Base-by-base conservation (phyloP, 2,797 vertebrate genomes). In the Remorina albescens region DNA sequence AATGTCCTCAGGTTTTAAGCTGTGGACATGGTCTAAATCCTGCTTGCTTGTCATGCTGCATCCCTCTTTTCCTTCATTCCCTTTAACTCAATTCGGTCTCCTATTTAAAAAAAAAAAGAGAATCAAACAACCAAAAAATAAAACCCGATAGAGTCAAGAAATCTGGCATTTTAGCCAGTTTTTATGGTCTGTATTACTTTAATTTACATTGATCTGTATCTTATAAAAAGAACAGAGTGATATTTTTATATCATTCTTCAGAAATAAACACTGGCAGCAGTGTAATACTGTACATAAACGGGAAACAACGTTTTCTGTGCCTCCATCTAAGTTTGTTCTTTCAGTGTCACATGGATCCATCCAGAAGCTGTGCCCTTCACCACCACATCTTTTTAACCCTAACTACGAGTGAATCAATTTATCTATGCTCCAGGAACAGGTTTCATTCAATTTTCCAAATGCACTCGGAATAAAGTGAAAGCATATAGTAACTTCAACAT, bases 381-480 rank as follows among this genome's bases (percentile, higher is more conserved):
- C 4, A 0, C 18, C 16, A 42, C 46, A 26, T 74, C 42, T 67
- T 41, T 30, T 47, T 32, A 74, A 5, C 42, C 32, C 39, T 75
- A 76, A 68, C 78, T 41, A 83, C 54, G 69, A 54, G 64, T 68
- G 64, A 61, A 82, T 71, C 60, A 51, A 50, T 61, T 78, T 68
- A 66, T 18, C 67, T 73, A 81, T 81, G 57, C 28, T 50, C n/a
- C 36, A 23, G 53, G 16, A 59, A 65, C 56, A 58, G 39, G 56
- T 58, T 55, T 25, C 15, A 46, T 72, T 74, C 46, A 8, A 59
- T 68, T 60, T 79, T 46, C 44, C 57, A 18, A 59, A 23, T 44
- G 62, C 26, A 49, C 16, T 49, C 68, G 15, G 61, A 64, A 70
- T 8, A 0, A 10, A 26, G 2, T 26, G 58, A 71, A 50, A 42